Percentiles rank a stretch among this genome's conserved stretches.
phyloP scores from a whole-genome alignment of 1,140 invertebrate genomes.

The Pseudomyrmex flavicornis region DNA sequence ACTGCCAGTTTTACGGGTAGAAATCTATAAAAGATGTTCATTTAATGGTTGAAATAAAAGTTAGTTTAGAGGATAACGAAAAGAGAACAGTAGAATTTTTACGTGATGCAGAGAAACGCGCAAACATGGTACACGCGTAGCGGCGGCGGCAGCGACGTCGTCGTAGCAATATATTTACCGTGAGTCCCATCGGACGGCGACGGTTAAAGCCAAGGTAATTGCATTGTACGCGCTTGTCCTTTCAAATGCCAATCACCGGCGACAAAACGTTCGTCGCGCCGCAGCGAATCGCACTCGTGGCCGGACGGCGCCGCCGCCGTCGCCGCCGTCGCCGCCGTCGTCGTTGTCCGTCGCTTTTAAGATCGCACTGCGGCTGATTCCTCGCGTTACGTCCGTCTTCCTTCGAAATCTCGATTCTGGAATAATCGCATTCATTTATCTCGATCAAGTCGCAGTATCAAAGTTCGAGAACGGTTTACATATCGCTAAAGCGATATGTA shows the following conservation, averaged over 20 bases:
- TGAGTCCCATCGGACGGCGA: constrained; percentile 72
- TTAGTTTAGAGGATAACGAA: too few species aligned
- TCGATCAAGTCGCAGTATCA: background rate
- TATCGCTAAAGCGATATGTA: too few species aligned
- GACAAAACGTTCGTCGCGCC: constrained; percentile 84
- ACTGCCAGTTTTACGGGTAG: background rate
- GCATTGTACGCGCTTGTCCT: constrained; percentile 85
- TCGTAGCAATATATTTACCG: constrained; percentile 73
- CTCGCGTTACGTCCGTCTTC: constrained; percentile 15
- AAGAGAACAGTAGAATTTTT: too few species aligned
- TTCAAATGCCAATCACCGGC: constrained; percentile 85
- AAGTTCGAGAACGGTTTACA: background rate
- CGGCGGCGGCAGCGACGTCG: background rate
- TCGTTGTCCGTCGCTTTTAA: constrained; percentile 56
- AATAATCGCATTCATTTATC: background rate
- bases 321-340: constrained; percentile 53
- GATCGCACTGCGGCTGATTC: constrained; percentile 19
- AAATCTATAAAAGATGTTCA: too few species aligned
- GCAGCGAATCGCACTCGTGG: constrained; percentile 59
- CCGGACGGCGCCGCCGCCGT: constrained; percentile 60
- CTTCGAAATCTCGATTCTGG: background rate
- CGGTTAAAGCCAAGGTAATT: constrained; percentile 83
- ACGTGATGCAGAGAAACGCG: constrained; percentile 13
- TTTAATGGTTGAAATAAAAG: too few species aligned
- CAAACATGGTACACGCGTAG: background rate